These are phyloP conservation scores for Hartigia nigra DNA, from an alignment of 2,888 invertebrate genomes.

Conservation along the genomic window DNA sequence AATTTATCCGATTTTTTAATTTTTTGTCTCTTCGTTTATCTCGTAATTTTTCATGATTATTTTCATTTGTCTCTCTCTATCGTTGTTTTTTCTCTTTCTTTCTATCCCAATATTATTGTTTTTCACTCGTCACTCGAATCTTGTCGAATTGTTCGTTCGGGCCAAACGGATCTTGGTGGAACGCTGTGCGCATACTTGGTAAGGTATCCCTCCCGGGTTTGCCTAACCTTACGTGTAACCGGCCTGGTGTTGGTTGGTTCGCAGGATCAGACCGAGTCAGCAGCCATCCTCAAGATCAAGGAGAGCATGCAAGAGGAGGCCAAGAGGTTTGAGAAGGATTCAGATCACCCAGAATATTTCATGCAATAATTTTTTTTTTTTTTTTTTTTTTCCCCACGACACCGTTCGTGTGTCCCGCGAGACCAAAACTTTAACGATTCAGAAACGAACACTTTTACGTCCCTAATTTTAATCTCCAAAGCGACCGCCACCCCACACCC, in stretches of 20 bases:
- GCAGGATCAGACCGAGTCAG: conserved; percentile 96
- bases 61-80: neutral
- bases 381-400: neutral
- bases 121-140: neutral
- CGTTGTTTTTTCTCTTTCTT: conserved; percentile 1
- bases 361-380: conserved; percentile 81
- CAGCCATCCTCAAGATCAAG: conserved; percentile 99
- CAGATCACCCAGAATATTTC: conserved; percentile 96
- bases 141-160: conserved; percentile 30
- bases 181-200: conserved; percentile 38
- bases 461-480: neutral
- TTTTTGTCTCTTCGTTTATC: neutral
- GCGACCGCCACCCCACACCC: neutral
- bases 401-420: conserved; percentile 30
- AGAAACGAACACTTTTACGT: conserved; percentile 8
- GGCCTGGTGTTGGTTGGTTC: conserved; percentile 66
- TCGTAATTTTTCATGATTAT: neutral
- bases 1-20: neutral
- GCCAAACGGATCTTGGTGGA: conserved; percentile 25
- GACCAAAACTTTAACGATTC: conserved; percentile 38
- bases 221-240: conserved; percentile 52
- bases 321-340: conserved; percentile 98
- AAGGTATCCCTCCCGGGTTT: conserved; percentile 31
- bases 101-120: conserved; percentile 12
- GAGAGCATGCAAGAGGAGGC: conserved; percentile 99